Percentiles rank a stretch among this genome's conserved stretches.
These are phyloP conservation scores for Heliconius himera DNA, from an alignment of 1,140 invertebrate species.

Conservation along the genomic window DNA sequence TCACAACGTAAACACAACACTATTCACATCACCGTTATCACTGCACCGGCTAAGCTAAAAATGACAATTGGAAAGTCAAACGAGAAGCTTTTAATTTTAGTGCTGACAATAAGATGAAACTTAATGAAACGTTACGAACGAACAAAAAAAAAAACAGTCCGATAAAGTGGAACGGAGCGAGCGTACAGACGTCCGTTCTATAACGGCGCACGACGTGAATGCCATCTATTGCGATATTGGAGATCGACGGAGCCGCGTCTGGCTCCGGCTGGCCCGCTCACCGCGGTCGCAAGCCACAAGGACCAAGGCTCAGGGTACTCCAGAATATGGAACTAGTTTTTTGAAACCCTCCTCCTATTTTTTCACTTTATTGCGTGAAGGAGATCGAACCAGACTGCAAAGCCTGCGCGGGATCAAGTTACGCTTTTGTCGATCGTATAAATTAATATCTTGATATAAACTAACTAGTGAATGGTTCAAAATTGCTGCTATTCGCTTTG, in stretches of 20 bases:
- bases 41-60: conserved; percentile 48
- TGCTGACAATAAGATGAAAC: conserved; percentile 42
- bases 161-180: conserved; percentile 51
- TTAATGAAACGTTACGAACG: conserved; percentile 55
- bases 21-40: conserved; percentile 76
- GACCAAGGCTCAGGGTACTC: conserved; percentile 48
- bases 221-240: conserved; percentile 64
- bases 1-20: conserved; percentile 74
- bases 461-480: not conserved
- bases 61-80: conserved; percentile 20
- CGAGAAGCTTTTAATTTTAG: conserved; percentile 42
- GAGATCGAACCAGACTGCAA: conserved; percentile 38
- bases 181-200: conserved; percentile 60
- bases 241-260: conserved; percentile 44
- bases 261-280: conserved; percentile 44
- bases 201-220: conserved; percentile 66
- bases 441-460: conserved; percentile 20
- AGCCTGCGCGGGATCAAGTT: conserved; percentile 31
- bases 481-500: not conserved
- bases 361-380: conserved; percentile 48
- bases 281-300: conserved; percentile 38
- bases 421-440: conserved; percentile 24
- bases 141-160: conserved; percentile 66
- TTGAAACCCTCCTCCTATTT: conserved; percentile 45
- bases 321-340: conserved; percentile 55